Evolutionary conservation across 2,113 vertebrate species (phyloP).

Genomic region (Oriolus oriolus): DNA sequence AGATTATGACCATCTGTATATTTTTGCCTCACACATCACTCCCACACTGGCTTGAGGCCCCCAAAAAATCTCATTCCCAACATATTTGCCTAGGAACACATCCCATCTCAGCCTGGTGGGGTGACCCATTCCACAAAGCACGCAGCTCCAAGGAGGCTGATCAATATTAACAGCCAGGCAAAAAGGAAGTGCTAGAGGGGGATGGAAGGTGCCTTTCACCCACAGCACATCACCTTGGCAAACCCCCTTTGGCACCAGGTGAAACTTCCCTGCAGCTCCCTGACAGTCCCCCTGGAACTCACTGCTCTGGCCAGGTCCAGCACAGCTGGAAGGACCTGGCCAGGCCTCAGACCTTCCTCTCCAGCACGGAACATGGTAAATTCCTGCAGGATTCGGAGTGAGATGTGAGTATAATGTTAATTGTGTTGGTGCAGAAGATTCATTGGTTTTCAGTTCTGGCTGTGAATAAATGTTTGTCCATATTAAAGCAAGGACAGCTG

Average conservation of each 20-base stretch:
- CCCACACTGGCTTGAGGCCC: neutral
- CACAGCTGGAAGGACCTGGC: neutral
- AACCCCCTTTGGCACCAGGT: neutral
- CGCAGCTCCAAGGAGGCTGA: neutral
- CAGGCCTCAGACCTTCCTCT: rapidly evolving
- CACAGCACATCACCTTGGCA: neutral
- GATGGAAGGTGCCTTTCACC: neutral
- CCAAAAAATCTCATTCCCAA: neutral
- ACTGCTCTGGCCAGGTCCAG: neutral
- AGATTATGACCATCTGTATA: constrained; percentile 49
- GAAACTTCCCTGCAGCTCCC: neutral
- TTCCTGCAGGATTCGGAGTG: neutral
- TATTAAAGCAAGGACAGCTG: neutral
- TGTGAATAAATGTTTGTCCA: neutral
- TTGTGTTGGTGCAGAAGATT: neutral
- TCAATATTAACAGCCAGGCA: neutral
- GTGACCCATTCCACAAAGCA: neutral
- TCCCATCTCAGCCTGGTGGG: neutral
- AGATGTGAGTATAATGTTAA: rapidly evolving
- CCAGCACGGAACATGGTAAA: neutral
- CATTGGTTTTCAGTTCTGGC: neutral
- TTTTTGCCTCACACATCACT: neutral
- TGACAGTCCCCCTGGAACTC: neutral
- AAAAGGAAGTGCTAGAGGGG: neutral
- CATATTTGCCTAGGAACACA: neutral